phyloP scores from a whole-genome alignment of 2,888 invertebrate species.

The Nemoura dubitans region DNA sequence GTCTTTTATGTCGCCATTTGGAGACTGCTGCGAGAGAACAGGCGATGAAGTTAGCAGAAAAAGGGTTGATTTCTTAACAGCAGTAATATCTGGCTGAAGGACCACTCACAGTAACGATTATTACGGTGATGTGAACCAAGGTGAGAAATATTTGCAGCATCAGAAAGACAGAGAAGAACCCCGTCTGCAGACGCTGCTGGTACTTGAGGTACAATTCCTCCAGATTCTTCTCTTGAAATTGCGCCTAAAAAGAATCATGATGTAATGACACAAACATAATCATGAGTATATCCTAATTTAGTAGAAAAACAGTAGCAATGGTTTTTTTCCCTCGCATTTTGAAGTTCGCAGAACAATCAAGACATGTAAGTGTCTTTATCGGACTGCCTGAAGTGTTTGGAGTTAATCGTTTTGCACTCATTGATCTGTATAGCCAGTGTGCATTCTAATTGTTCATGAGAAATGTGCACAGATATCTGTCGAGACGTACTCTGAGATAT shows the following conservation, averaged over 20 bases:
- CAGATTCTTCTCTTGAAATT: constrained; percentile 78
- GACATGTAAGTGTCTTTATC: neutral
- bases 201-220: constrained; percentile 79
- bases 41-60: neutral
- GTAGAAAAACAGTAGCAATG: neutral
- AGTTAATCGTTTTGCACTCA: neutral
- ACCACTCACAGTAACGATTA: constrained; percentile 63
- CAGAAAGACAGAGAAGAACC: constrained; percentile 79
- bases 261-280: constrained; percentile 53
- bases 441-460: neutral
- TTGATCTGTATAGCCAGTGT: neutral
- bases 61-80: neutral
- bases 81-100: neutral
- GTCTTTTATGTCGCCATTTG: constrained; percentile 57
- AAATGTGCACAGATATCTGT: neutral
- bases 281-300: neutral
- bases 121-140: constrained; percentile 68
- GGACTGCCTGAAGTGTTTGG: neutral
- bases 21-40: constrained; percentile 4
- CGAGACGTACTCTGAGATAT: constrained; percentile 66
- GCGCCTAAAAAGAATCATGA: constrained; percentile 66
- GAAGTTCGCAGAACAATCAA: neutral
- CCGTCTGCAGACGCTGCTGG: constrained; percentile 79
- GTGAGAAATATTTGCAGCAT: constrained; percentile 74
- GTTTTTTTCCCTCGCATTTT: neutral